Conservation (phyloP, 2,797 vertebrate genomes). For the Synanceia verrucosa region DNA sequence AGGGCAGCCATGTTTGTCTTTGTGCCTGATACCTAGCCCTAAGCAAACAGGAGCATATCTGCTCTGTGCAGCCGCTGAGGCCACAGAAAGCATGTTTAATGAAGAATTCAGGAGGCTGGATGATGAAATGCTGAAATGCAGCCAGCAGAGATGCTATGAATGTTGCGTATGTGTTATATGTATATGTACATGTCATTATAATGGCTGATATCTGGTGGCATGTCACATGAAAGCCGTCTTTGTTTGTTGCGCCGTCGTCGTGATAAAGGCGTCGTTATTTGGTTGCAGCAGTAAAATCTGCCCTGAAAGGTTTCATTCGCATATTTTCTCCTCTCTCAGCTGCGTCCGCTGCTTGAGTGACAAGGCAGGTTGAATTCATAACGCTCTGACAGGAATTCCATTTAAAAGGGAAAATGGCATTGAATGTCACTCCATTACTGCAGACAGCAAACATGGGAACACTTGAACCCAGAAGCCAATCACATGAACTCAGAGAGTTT, state of each 20-base stretch:
- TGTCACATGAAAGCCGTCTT: conserved; percentile 73
- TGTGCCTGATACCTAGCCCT: conserved; percentile 82
- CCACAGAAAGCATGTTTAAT: conserved; percentile 79
- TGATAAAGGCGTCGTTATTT: conserved; percentile 79
- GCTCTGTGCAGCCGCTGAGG: conserved; percentile 74
- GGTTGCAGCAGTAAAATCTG: conserved; percentile 68
- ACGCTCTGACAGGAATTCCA: conserved; percentile 76
- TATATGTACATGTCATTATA: conserved; percentile 70
- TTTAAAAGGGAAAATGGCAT: conserved; percentile 76
- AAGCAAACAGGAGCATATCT: conserved; percentile 83
- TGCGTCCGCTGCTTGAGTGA: conserved; percentile 70
- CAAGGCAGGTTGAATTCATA: conserved; percentile 78
- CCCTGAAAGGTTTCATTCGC: conserved; percentile 73
- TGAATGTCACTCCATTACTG: conserved; percentile 79
- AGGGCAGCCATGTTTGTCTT: conserved; percentile 83
- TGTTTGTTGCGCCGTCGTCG: conserved; percentile 64
- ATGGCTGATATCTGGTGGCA: conserved; percentile 67
- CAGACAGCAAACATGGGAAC: conserved; percentile 69
- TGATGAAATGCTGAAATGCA: conserved; percentile 62
- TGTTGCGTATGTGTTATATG: conserved; percentile 51
- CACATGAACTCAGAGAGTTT: conserved; percentile 62
- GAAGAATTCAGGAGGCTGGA: conserved; percentile 69
- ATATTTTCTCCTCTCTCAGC: conserved; percentile 74
- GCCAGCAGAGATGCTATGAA: conserved; percentile 52
- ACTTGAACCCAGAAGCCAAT: conserved; percentile 77